These are phyloP conservation scores for Solen grandis DNA, from an alignment of 1,140 invertebrate genomes.

Conservation along the genomic window DNA sequence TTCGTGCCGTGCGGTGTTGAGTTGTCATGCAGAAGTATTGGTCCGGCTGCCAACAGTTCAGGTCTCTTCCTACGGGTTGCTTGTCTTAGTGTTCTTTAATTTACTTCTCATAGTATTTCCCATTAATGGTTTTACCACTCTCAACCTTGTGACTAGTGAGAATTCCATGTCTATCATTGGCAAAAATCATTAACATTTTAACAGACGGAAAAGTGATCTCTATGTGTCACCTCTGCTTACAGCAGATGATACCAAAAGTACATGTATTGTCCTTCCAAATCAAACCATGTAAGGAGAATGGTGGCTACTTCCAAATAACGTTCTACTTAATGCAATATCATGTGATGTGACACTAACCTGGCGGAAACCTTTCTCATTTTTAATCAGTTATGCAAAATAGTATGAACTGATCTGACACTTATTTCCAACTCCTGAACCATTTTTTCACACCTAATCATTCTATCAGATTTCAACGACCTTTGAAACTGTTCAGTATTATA, in stretches of 20 bases:
- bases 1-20: constrained; percentile 3
- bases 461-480: constrained; percentile 1
- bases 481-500: too few relatives aligned
- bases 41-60: constrained; percentile 9
- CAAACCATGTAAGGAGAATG: too few relatives aligned
- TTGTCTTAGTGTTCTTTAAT: constrained; percentile 23
- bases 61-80: constrained; percentile 12
- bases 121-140: background rate
- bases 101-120: background rate
- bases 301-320: too few relatives aligned
- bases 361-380: constrained; percentile 18
- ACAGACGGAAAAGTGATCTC: background rate
- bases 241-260: too few relatives aligned
- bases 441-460: constrained; percentile 8
- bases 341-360: too few relatives aligned
- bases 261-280: too few relatives aligned
- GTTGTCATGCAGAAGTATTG: constrained; percentile 11
- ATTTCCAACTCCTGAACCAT: too few relatives aligned
- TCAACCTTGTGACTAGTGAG: background rate
- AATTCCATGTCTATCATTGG: background rate
- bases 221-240: background rate
- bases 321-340: too few relatives aligned
- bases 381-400: constrained; percentile 1
- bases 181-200: background rate
- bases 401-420: too few relatives aligned